Conservation (phyloP, 2,797 vertebrate genomes). For the Dicrostonyx torquatus region DNA sequence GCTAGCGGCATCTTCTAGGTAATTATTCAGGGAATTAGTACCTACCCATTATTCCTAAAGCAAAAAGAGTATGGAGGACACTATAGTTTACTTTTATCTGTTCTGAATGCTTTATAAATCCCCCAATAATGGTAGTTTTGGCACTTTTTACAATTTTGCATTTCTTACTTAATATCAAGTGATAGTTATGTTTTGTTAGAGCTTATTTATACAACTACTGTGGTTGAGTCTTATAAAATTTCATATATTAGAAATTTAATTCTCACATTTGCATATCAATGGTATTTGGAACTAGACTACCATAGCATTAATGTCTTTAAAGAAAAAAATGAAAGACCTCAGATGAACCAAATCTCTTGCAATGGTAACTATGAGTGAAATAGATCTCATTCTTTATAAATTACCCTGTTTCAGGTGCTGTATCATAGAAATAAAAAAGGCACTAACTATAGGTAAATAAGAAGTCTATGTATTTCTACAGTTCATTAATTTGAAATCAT, state of each 20-base stretch:
- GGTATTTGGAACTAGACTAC: neutral
- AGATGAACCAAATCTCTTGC: neutral
- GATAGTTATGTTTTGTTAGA: constrained; percentile 23
- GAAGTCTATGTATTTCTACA: constrained; percentile 9
- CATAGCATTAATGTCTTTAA: neutral
- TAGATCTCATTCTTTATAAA: neutral
- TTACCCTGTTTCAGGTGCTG: neutral
- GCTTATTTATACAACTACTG: neutral
- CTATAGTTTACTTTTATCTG: neutral
- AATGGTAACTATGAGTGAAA: neutral
- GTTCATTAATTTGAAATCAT: constrained; percentile 19
- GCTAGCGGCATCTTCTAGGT: no score
- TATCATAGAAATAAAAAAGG: neutral
- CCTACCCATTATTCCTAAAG: neutral
- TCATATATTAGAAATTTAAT: neutral
- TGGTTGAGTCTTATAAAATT: neutral
- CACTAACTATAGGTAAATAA: neutral
- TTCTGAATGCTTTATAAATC: constrained; percentile 42
- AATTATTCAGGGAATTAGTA: neutral
- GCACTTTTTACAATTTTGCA: constrained; percentile 7
- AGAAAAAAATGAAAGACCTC: neutral
- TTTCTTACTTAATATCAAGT: constrained; percentile 21
- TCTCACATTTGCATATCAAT: neutral
- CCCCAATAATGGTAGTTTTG: neutral
- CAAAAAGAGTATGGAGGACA: constrained; percentile 12